These are phyloP conservation scores for Scaptomyza hsui DNA, from an alignment of 1,140 invertebrate genomes.

Conservation along the genomic window DNA sequence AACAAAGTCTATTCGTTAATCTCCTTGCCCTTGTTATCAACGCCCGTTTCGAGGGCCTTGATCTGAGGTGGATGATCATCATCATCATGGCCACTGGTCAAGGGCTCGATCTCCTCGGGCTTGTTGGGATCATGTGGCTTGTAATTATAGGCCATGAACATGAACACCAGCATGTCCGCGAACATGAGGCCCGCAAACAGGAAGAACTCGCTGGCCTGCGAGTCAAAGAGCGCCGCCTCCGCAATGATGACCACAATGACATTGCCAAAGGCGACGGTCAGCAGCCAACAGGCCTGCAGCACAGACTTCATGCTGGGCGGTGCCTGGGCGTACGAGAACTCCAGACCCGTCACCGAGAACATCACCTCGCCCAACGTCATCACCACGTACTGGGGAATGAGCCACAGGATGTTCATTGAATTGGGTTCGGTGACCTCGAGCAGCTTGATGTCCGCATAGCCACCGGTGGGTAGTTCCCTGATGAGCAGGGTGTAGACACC, in stretches of 20 bases:
- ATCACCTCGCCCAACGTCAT: conserved; percentile 93
- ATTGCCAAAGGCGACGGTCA: conserved; percentile 96
- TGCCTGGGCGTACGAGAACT: conserved; percentile 96
- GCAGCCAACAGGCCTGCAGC: conserved; percentile 93
- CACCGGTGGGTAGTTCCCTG: conserved; percentile 21
- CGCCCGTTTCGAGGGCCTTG: conserved; percentile 40
- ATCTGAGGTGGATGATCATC: conserved; percentile 23
- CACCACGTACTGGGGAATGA: conserved; percentile 94
- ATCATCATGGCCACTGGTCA: conserved; percentile 37
- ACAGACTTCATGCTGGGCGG: conserved; percentile 96
- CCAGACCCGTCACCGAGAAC: conserved; percentile 96
- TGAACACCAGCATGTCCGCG: conserved; percentile 92
- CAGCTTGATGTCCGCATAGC: conserved; percentile 3
- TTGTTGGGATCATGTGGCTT: conserved; percentile 83
- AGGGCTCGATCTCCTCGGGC: conserved; percentile 44
- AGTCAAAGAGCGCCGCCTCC: conserved; percentile 76
- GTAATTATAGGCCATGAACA: conserved; percentile 89
- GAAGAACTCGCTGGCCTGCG: conserved; percentile 91
- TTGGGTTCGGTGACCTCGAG: conserved; percentile 87
- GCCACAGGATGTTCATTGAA: conserved; percentile 91
- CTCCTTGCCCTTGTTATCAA: conserved; percentile 66
- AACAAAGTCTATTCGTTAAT: conserved; percentile 35
- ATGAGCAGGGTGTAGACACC: conserved; percentile 87
- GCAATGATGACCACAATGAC: conserved; percentile 94
- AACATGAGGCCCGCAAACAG: conserved; percentile 94